These are phyloP conservation scores for Cassiopea andromeda DNA, from an alignment of 30 jellyfish, hydroid and myxozoan genomes.

Conservation along the genomic window DNA sequence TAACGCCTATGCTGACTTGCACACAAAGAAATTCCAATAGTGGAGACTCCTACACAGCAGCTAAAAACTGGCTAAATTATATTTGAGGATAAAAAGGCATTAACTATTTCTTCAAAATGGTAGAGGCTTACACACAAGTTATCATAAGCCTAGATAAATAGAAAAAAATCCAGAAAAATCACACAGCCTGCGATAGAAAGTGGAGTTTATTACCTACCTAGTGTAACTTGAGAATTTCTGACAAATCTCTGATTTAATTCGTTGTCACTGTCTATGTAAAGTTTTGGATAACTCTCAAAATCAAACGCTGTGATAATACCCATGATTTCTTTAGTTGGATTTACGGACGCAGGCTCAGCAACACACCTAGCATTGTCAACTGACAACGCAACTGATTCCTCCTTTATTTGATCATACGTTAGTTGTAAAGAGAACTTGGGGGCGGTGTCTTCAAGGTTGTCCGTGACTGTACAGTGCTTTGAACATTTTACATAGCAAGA, in stretches of 20 bases:
- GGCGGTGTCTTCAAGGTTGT: background rate
- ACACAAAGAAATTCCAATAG: too few species aligned
- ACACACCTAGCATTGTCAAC: background rate
- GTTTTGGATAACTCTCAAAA: constrained; percentile 9
- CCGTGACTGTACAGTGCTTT: background rate
- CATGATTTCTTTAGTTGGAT: constrained; percentile 18
- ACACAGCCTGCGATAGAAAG: too few species aligned
- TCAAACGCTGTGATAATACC: constrained; percentile 25
- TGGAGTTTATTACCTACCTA: constrained; percentile 1
- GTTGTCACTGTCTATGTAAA: constrained; percentile 4
- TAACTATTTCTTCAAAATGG: too few species aligned
- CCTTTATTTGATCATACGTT: background rate
- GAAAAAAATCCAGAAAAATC: too few species aligned
- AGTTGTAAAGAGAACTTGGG: background rate
- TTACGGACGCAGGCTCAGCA: constrained; percentile 3
- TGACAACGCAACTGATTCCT: background rate
- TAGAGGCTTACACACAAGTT: too few species aligned
- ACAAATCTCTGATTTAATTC: constrained; percentile 19
- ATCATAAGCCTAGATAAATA: too few species aligned
- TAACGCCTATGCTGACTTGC: too few species aligned
- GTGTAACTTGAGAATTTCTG: background rate
- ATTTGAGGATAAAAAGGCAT: too few species aligned
- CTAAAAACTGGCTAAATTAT: too few species aligned
- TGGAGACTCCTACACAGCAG: too few species aligned
- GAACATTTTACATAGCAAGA: background rate